phyloP scores from a whole-genome alignment of 1,140 invertebrate genomes.

The Brachionus rotundiformis region DNA sequence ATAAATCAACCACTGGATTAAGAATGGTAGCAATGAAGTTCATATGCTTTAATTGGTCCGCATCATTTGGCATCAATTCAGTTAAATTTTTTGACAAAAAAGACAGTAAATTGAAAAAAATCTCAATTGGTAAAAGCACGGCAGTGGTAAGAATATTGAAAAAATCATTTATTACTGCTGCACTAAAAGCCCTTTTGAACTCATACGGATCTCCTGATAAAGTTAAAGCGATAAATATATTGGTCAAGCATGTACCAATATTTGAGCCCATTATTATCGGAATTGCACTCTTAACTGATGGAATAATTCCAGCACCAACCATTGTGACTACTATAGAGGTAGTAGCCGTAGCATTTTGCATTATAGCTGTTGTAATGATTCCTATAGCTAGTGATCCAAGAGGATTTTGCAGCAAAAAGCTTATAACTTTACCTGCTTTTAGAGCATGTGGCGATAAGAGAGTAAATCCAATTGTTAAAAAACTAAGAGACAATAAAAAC shows the following conservation, averaged over 20 bases:
- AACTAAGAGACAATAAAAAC: not conserved
- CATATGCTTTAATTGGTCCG: not conserved
- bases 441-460: not conserved
- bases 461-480: slow-evolving; percentile 14
- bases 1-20: slow-evolving; percentile 29
- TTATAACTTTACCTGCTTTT: not conserved
- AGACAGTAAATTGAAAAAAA: slow-evolving; percentile 54
- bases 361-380: slow-evolving; percentile 69
- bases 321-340: slow-evolving; percentile 70
- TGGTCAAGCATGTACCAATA: slow-evolving; percentile 70
- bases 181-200: slow-evolving; percentile 67
- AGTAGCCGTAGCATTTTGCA: slow-evolving; percentile 70
- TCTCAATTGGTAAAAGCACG: slow-evolving; percentile 65
- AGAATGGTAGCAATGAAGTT: not conserved
- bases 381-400: slow-evolving; percentile 69
- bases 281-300: slow-evolving; percentile 65
- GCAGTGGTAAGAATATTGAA: slow-evolving; percentile 68
- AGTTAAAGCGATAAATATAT: slow-evolving; percentile 67
- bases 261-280: slow-evolving; percentile 71
- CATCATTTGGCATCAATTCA: not conserved
- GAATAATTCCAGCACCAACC: slow-evolving; percentile 62
- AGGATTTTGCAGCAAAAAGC: slow-evolving; percentile 66
- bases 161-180: slow-evolving; percentile 69
- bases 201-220: slow-evolving; percentile 65
- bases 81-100: not conserved